Evolutionary conservation across 2,113 vertebrate species (phyloP), one percentile per base, ranked within the genome.

Genomic region (Gasterosteus nipponicus): DNA sequence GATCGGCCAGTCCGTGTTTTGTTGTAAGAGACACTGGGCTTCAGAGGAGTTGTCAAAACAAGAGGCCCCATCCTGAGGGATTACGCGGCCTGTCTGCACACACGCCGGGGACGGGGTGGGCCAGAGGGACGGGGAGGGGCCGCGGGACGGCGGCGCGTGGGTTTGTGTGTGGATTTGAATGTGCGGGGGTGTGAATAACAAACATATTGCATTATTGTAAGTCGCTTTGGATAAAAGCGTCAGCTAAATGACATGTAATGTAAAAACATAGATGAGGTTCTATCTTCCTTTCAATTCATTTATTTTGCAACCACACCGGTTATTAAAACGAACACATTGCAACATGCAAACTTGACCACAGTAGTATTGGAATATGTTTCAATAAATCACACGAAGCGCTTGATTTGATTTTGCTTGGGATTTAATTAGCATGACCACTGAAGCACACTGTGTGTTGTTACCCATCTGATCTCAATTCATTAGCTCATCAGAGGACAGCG

Each of bases 41-140:
- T 91, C 90, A 88, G 78, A 85, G 75, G 88, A 92, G 88, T 90
- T 94, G 92, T 93, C 93, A 93, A 94, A 94, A 94, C 92, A 94
- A 91, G 83, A 88, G 87, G 83, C 85, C 78, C 77, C 76, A 51
- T 89, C 89, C 87, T 84, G 78, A 83, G 82, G 84, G 85, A 91
- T 92, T 90, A 92, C 80, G 61, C 81, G 3, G 77, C 75, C 73
- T 41, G 75, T 65, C 80, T 81, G 78, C 64, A 77, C 86, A 85
- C 84, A 77, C 69, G 64, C 74, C 75, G 53, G 87, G 66, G 82
- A 78, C 77, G 49, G 57, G 75, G 86, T 85, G 6, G 39, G 69
- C 75, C 49, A n/a, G 29, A 62, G 77, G 78, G 69, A 79, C 77
- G 49, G 57, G 19, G 38, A 56, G 49, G 67, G 57, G 38, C 8